These are phyloP conservation scores for Columbina picui DNA, from an alignment of 2,113 vertebrate species.

Conservation along the genomic window DNA sequence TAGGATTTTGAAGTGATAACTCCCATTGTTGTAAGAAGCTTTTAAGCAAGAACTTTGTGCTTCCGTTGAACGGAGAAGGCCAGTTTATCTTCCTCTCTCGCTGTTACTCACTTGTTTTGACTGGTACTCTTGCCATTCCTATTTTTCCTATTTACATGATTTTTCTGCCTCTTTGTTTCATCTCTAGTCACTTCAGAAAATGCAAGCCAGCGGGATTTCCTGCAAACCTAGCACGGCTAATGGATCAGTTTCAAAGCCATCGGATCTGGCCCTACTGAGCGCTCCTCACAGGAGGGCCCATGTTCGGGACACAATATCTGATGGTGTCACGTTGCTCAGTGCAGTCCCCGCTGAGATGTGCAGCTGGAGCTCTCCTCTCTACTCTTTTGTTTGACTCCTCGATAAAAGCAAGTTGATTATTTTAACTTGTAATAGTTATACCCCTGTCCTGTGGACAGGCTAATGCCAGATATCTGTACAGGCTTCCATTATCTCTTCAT, in stretches of 20 bases:
- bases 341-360: not conserved
- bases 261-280: not conserved
- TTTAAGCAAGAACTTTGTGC: not conserved
- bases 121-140: accelerated
- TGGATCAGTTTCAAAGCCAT: not conserved
- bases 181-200: not conserved
- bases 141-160: not conserved
- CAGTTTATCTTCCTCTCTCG: not conserved
- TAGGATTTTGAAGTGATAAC: not conserved
- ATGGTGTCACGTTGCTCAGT: not conserved
- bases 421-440: not conserved
- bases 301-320: not conserved
- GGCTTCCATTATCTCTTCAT: not conserved
- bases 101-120: not conserved
- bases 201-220: not conserved
- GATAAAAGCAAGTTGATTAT: not conserved
- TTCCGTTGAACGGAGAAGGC: not conserved
- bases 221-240: not conserved
- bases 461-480: not conserved
- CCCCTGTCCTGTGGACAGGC: not conserved
- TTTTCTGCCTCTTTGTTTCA: not conserved
- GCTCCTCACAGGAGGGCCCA: not conserved
- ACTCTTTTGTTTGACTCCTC: not conserved
- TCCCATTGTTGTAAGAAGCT: not conserved
- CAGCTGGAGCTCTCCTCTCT: not conserved